Conservation (phyloP, 2,113 vertebrate species). For the Ibidorhyncha struthersii region DNA sequence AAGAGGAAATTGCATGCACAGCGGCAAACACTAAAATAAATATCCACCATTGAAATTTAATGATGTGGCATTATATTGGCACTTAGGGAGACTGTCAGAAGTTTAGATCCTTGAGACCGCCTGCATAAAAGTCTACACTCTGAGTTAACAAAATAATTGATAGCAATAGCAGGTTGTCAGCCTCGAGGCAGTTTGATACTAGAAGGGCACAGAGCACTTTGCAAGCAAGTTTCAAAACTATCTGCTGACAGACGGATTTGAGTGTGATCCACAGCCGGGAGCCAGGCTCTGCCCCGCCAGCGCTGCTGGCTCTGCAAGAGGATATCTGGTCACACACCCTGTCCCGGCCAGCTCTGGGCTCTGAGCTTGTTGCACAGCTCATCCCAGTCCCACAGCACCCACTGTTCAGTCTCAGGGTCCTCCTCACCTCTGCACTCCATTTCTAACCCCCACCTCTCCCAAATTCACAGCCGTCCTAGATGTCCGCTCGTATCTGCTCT, state of each 20-base stretch:
- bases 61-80: not conserved
- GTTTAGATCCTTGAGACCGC: not conserved
- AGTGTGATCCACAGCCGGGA: not conserved
- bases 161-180: not conserved
- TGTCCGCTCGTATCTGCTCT: not conserved
- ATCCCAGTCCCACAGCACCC: fast-evolving
- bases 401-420: not conserved
- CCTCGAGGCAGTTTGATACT: not conserved
- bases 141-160: not conserved
- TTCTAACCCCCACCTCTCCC: not conserved
- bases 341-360: not conserved
- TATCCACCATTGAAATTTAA: not conserved
- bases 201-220: not conserved
- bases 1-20: not conserved
- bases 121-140: not conserved
- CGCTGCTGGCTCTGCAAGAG: not conserved
- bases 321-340: not conserved
- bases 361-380: not conserved
- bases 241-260: slow-evolving; percentile 21
- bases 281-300: not conserved
- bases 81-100: not conserved
- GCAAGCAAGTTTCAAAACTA: slow-evolving; percentile 7
- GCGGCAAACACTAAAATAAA: not conserved
- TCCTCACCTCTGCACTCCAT: not conserved
- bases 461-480: not conserved